Conservation (phyloP, 2,113 vertebrate genomes). For the Zosterops pallidus region DNA sequence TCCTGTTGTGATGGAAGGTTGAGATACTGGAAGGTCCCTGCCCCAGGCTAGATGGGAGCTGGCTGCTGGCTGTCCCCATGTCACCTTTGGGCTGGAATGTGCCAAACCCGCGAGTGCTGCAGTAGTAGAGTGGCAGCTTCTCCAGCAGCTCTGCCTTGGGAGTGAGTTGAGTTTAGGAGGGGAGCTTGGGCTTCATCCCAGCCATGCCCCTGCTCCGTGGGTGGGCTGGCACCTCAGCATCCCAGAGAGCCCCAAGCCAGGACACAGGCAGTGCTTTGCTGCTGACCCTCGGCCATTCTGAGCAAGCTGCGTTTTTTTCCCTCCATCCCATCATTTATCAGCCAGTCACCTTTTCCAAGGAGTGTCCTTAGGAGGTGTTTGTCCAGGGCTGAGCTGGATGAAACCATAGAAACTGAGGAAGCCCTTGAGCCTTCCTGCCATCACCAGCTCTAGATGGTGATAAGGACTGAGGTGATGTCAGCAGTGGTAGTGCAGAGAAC, state of each 20-base stretch:
- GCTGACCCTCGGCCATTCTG: not conserved
- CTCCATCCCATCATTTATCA: not conserved
- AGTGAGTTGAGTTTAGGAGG: not conserved
- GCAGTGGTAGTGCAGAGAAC: not conserved
- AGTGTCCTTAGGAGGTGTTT: not conserved
- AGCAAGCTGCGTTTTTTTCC: not conserved
- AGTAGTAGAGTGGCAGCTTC: rapidly evolving
- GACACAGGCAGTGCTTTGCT: not conserved
- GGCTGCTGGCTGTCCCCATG: not conserved
- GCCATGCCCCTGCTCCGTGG: rapidly evolving
- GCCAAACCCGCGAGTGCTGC: rapidly evolving
- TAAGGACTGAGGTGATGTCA: not conserved
- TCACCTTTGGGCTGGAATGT: not conserved
- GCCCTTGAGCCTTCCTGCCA: not conserved
- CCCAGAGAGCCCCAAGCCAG: rapidly evolving
- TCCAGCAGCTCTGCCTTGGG: not conserved
- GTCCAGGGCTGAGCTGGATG: not conserved
- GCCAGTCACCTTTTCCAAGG: not conserved
- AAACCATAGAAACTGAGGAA: not conserved
- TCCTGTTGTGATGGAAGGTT: not conserved
- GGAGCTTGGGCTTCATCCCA: not conserved
- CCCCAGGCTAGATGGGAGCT: not conserved
- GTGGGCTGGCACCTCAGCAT: not conserved
- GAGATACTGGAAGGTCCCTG: not conserved
- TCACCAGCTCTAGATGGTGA: not conserved